Evolutionary conservation across 2,888 invertebrate species (phyloP).

Genomic region (Pyrrhia umbra): DNA sequence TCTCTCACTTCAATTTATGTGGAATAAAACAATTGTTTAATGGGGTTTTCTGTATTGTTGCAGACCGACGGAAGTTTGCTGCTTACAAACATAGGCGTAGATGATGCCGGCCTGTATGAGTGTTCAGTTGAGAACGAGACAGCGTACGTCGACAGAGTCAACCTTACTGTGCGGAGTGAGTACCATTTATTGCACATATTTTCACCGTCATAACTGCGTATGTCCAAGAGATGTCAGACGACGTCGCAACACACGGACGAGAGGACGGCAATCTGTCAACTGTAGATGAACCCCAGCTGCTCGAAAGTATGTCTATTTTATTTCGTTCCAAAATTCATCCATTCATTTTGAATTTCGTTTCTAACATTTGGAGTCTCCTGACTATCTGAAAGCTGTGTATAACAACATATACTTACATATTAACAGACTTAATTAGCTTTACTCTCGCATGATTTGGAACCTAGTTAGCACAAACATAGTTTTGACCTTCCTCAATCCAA

Average conservation of each 20-base stretch:
- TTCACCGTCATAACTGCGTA: no score
- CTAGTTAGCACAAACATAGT: not conserved
- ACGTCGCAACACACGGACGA: no score
- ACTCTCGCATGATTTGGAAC: slow-evolving; percentile 1
- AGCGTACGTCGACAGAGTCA: slow-evolving; percentile 83
- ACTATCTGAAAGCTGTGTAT: not conserved
- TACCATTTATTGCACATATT: no score
- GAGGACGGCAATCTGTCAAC: no score
- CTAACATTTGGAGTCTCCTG: not conserved
- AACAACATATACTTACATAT: not conserved
- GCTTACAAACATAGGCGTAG: slow-evolving; percentile 76
- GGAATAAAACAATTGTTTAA: not conserved
- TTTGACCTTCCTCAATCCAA: not conserved
- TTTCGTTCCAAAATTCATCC: no score
- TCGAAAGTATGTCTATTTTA: no score
- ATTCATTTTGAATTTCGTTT: not conserved
- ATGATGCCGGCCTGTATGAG: slow-evolving; percentile 87
- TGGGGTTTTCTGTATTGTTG: slow-evolving; percentile 66
- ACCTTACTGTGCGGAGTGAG: slow-evolving; percentile 86
- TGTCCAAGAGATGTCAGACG: no score
- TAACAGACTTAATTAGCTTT: not conserved
- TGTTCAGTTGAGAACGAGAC: slow-evolving; percentile 87
- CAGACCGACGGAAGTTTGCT: slow-evolving; percentile 85
- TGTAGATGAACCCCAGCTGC: no score
- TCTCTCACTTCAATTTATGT: no score